Evolutionary conservation across 1,140 invertebrate genomes (phyloP).

Genomic region (Nebria ingens): DNA sequence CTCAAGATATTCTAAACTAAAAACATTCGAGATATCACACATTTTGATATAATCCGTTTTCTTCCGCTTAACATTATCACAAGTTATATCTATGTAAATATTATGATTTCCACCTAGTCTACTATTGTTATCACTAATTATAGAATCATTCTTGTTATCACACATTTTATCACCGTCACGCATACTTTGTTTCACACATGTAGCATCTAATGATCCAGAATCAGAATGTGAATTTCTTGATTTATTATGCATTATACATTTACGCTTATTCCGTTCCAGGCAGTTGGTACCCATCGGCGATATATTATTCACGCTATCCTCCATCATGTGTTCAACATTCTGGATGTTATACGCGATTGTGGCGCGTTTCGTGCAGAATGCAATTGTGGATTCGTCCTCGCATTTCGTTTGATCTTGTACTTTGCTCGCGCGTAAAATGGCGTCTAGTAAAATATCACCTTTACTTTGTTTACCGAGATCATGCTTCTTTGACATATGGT

Average conservation of each 20-base stretch:
- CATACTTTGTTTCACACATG: neutral
- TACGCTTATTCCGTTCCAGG: neutral
- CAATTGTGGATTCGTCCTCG: no score
- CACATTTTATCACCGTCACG: conserved; percentile 18
- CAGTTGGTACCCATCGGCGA: neutral
- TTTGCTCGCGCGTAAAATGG: conserved; percentile 37
- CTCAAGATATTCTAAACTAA: conserved; percentile 12
- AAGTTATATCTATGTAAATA: conserved; percentile 26
- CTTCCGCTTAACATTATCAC: conserved; percentile 26
- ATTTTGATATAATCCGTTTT: conserved; percentile 16
- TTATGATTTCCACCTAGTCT: conserved; percentile 15
- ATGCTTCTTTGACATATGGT: neutral
- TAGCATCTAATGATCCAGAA: neutral
- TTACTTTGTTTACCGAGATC: conserved; percentile 26
- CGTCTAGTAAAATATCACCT: conserved; percentile 41
- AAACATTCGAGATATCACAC: conserved; percentile 22
- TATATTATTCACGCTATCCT: neutral
- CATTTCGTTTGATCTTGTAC: neutral
- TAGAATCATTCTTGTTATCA: conserved; percentile 28
- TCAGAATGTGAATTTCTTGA: no score
- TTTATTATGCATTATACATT: no score
- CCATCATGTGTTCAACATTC: neutral
- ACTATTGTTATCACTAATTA: conserved; percentile 24
- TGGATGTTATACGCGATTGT: neutral
- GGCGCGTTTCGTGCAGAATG: neutral